A percentile compares a stretch with the other conserved stretches of the same genome.
Evolutionary conservation across 2,113 vertebrate species (phyloP).

Genomic region (Calidris pugnax): DNA sequence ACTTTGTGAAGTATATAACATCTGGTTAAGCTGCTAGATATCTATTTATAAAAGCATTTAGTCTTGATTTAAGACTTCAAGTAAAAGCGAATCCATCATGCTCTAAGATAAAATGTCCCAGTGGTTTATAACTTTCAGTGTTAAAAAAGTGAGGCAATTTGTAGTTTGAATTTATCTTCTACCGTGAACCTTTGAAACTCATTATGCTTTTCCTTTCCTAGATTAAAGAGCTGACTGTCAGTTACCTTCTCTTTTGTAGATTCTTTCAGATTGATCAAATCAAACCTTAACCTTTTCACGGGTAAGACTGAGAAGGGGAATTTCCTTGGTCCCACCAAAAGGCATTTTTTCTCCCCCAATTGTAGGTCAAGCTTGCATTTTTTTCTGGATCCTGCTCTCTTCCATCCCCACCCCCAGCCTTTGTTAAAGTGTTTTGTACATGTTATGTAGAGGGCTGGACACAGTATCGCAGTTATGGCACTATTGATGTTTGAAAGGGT

Average conservation of each 20-base stretch:
- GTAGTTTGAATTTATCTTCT: constrained; percentile 44
- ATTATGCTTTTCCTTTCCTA: neutral
- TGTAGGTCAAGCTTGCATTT: neutral
- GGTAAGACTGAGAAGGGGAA: neutral
- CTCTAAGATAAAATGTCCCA: neutral
- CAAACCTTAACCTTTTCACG: neutral
- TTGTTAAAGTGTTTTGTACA: neutral
- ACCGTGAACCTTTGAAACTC: neutral
- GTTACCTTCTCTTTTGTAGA: neutral
- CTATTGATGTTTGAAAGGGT: neutral
- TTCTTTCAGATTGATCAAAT: neutral
- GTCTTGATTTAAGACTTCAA: constrained; percentile 33
- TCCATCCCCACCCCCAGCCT: too few relatives aligned
- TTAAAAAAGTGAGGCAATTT: constrained; percentile 40
- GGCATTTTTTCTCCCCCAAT: fast-evolving
- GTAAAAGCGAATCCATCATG: neutral
- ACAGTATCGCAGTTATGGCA: too few relatives aligned
- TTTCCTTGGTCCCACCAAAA: neutral
- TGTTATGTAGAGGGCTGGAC: neutral
- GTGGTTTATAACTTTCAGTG: constrained; percentile 28
- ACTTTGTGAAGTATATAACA: neutral
- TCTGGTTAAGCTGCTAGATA: constrained; percentile 12
- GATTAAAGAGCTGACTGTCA: neutral
- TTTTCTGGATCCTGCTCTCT: neutral
- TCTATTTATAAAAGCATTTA: constrained; percentile 35